Evolutionary conservation across 2,113 vertebrate species (phyloP), one percentile per base, ranked within the genome.

Genomic region (rat (Rattus norvegicus)): DNA sequence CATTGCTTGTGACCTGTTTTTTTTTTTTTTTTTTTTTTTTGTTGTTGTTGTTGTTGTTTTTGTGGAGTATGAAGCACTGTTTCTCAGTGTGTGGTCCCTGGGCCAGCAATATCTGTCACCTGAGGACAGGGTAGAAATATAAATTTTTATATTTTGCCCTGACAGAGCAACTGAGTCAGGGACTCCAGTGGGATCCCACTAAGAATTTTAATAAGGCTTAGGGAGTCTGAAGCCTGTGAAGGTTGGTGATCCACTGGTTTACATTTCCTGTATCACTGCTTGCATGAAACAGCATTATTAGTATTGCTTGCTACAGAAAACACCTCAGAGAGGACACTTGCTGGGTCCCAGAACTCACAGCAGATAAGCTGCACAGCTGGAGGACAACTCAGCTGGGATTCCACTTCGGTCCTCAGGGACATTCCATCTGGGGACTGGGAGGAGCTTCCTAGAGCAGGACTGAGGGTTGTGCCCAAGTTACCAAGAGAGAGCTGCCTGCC

Each of bases 401-500:
- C 69, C 39, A 52, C 39, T 79, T 94, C 92, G 72, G 69, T n/a
- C 67, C 59, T 59, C 36, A 63, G 73, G 76, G 43, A 72, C 70
- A 28, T 73, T 86, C 76, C 84, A 72, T 84, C 92, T 70, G n/a
- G 5, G 22, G 6, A 43, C 36, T 36, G 67, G 91, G 88, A 91
- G 83, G 73, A 84, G 96, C 90, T 92, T 94, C 90, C 59, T 16
- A 4, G 61, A 86, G 47, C 30, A 10, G 11, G 84, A 89, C 81
- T 17, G 76, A 95, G 67, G 54, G 33, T 30, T 19, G 83, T 88
- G 91, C 79, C 77, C n/a, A 26, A 75, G 30, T 30, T 85, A 76
- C 88, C 75, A 43, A 43, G 43, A 90, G 85, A 59, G 91, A 59
- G 65, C 77, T 65, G 86, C 86, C 90, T 65, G 93, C 83, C 81